phyloP scores from a whole-genome alignment of 2,113 vertebrate genomes.

The Orientallactaga bullata region DNA sequence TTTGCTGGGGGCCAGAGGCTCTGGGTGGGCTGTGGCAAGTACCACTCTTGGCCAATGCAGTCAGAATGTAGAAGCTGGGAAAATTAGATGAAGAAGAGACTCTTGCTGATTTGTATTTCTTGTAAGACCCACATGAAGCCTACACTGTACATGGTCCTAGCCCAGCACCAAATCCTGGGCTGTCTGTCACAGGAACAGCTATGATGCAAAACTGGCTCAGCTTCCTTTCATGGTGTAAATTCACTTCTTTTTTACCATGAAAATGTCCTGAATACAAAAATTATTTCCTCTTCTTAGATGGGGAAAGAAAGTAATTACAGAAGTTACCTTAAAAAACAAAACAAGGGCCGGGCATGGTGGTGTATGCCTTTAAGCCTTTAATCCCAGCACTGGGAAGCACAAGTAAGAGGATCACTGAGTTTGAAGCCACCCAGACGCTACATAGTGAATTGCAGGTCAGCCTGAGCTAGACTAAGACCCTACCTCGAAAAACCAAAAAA shows the following conservation, averaged over 20 bases:
- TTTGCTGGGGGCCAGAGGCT: background rate
- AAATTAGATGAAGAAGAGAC: background rate
- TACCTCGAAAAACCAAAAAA: too few species aligned
- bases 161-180: background rate
- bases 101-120: background rate
- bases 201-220: background rate
- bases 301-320: constrained; percentile 35
- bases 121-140: background rate
- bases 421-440: too few species aligned
- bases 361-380: too few species aligned
- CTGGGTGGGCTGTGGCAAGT: background rate
- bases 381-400: too few species aligned
- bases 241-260: constrained; percentile 54
- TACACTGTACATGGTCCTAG: background rate
- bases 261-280: constrained; percentile 59
- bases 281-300: constrained; percentile 43
- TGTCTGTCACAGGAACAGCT: background rate
- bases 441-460: too few species aligned
- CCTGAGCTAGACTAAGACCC: too few species aligned
- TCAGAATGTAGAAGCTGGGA: background rate
- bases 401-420: too few species aligned
- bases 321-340: constrained; percentile 28
- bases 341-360: too few species aligned
- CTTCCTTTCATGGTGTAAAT: constrained; percentile 12
- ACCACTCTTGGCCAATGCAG: background rate